Percentiles rank a stretch among this genome's conserved stretches.
Conservation (phyloP, 2,888 invertebrate genomes). For the Cremastobaeus sp. region DNA sequence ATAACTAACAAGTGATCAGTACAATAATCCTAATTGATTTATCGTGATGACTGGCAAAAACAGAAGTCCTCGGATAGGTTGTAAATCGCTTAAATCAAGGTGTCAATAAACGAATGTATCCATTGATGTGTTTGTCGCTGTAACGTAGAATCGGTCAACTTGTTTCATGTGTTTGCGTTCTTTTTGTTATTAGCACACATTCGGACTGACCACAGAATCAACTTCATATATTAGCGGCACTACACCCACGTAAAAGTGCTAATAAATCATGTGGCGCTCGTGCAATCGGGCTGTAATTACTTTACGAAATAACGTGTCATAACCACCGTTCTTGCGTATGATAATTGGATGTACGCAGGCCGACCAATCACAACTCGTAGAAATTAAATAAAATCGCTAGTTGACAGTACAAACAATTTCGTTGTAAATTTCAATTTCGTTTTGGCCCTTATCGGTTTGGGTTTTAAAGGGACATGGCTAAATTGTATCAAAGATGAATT, state of each 20-base stretch:
- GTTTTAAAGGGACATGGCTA: not conserved
- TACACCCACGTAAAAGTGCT: constrained; percentile 57
- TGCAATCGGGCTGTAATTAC: constrained; percentile 53
- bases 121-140: constrained; percentile 22
- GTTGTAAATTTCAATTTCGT: no score
- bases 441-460: no score
- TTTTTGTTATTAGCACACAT: constrained; percentile 37
- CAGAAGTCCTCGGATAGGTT: not conserved
- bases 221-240: constrained; percentile 52
- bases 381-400: constrained; percentile 47
- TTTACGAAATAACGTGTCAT: constrained; percentile 59
- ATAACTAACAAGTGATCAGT: no score
- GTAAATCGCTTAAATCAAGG: constrained; percentile 1
- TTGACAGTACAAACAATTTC: constrained; percentile 22
- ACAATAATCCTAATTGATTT: constrained; percentile 19
- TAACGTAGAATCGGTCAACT: constrained; percentile 24
- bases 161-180: constrained; percentile 18
- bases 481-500: no score
- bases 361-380: constrained; percentile 46
- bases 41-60: constrained; percentile 14
- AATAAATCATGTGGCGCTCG: constrained; percentile 53
- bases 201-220: constrained; percentile 43
- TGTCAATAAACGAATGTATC: constrained; percentile 34
- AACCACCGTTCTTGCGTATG: constrained; percentile 54
- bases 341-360: constrained; percentile 48